These are phyloP conservation scores for Galerucella pusilla DNA, from an alignment of 2,888 invertebrate species.

Conservation along the genomic window DNA sequence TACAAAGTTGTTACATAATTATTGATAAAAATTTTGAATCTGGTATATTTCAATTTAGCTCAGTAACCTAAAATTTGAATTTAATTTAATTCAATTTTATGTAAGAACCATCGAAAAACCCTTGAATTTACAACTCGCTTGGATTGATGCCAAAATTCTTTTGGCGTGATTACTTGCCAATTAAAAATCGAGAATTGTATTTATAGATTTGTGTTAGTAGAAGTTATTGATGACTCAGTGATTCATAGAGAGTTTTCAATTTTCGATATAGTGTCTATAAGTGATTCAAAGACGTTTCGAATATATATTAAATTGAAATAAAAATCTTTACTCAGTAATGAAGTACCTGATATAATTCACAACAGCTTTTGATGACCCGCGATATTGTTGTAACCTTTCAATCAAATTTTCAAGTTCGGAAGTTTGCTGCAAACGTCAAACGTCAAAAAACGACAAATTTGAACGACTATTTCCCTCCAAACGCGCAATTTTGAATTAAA, in stretches of 20 bases:
- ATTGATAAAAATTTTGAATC: too few species aligned
- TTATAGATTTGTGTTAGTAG: constrained; percentile 29
- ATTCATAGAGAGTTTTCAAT: constrained; percentile 16
- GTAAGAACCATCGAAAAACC: constrained; percentile 28
- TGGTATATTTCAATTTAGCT: too few species aligned
- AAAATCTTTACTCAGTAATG: background rate
- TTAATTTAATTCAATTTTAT: constrained; percentile 7
- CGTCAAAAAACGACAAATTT: too few species aligned
- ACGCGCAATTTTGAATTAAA: too few species aligned
- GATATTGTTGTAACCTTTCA: too few species aligned
- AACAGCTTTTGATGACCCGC: too few species aligned
- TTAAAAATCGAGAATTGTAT: constrained; percentile 33
- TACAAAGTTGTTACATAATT: too few species aligned
- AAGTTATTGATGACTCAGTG: constrained; percentile 28
- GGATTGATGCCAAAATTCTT: constrained; percentile 35
- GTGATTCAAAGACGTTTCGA: background rate
- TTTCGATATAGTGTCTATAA: background rate
- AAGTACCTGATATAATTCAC: background rate
- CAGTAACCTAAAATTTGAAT: background rate
- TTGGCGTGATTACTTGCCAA: constrained; percentile 32
- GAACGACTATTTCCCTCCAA: too few species aligned
- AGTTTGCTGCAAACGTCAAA: too few species aligned
- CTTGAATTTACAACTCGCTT: constrained; percentile 31
- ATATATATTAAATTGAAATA: background rate
- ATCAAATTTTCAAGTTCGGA: too few species aligned